Evolutionary conservation across 2,888 invertebrate species (phyloP).

Genomic region (Netelia inedita): DNA sequence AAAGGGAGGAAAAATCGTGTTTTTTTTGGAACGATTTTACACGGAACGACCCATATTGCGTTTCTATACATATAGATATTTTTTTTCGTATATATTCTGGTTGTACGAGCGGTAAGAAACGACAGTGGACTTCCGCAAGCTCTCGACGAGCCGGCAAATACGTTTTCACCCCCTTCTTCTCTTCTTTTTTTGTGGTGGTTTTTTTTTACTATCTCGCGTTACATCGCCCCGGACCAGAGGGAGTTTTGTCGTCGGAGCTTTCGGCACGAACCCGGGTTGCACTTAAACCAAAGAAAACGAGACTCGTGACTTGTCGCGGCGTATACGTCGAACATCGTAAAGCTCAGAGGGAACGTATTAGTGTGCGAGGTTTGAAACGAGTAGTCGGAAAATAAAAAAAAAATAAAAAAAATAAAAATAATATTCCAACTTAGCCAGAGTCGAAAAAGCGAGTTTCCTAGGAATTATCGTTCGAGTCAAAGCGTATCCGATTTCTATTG

Average conservation of each 20-base stretch:
- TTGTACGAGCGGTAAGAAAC: constrained; percentile 37
- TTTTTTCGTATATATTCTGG: constrained; percentile 1
- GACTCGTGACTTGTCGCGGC: neutral
- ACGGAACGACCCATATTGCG: neutral
- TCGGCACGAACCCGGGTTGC: constrained; percentile 1
- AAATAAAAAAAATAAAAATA: neutral
- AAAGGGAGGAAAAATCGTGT: neutral
- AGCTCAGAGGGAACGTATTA: constrained; percentile 54
- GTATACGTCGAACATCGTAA: constrained; percentile 33
- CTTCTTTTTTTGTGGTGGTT: constrained; percentile 7
- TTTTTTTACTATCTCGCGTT: constrained; percentile 48
- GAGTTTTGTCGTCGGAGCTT: constrained; percentile 47
- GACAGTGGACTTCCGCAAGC: constrained; percentile 37
- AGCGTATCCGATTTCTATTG: neutral
- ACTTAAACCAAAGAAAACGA: constrained; percentile 57
- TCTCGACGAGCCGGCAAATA: constrained; percentile 48
- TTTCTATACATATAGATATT: neutral
- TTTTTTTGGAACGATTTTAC: neutral
- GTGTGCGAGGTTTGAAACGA: neutral
- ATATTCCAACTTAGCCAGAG: neutral
- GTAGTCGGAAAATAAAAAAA: neutral
- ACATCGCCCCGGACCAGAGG: constrained; percentile 33
- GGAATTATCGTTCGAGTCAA: neutral
- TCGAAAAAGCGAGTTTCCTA: neutral
- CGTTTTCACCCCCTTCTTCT: constrained; percentile 16